Base-by-base conservation (phyloP, 2,888 invertebrate species). In the Tenodera sinensis region DNA sequence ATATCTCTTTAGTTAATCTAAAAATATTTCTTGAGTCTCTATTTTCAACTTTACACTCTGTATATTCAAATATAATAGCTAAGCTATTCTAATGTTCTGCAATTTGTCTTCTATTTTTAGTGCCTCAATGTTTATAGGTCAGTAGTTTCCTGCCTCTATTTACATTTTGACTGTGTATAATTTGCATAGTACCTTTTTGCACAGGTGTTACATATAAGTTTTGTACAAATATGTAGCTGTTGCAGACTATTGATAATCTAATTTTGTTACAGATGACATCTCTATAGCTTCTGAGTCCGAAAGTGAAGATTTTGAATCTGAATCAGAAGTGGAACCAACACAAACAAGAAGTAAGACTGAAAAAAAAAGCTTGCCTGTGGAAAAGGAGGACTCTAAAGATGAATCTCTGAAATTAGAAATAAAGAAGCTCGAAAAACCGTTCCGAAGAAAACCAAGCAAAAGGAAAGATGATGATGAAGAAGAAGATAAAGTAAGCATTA, bases 251-350 rank as follows among this genome's bases (percentile, higher is more conserved):
- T 81, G 83, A 84, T 90, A 89, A 28, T 85, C 81, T 85, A 83
- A 15, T 27, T 34, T 71, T 71, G 30, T 89, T 82, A 12, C 90
- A 87, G 54, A 54, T 54, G 91, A 91, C 89, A 86, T 88, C 14
- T 91, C 91, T 8, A 84, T 90, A 82, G 89, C 90, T 71, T 90
- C 91, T 91, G 91, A 91, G 34, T 91, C 92, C 12, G 92, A 92
- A 89, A 91, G 90, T 89, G 92, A 92, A 28, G 91, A 90, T 27
- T 89, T 90, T 87, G 90, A 90, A 20, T 88, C 88, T 88, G 90
- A 91, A 87, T 81, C 88, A 81, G 89, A 91, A 87, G 87, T 88
- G 89, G 89, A 90, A 87, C 89, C 91, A 71, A 83, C 89, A 42
- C 89, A 90, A 42, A 90, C 89, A 12, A 89, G 90, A 42, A 91